Evolutionary conservation across 35 echinoderm and acorn worm genomes (phyloP), one percentile per base, ranked within the genome.

Genomic region (Patiria miniata): DNA sequence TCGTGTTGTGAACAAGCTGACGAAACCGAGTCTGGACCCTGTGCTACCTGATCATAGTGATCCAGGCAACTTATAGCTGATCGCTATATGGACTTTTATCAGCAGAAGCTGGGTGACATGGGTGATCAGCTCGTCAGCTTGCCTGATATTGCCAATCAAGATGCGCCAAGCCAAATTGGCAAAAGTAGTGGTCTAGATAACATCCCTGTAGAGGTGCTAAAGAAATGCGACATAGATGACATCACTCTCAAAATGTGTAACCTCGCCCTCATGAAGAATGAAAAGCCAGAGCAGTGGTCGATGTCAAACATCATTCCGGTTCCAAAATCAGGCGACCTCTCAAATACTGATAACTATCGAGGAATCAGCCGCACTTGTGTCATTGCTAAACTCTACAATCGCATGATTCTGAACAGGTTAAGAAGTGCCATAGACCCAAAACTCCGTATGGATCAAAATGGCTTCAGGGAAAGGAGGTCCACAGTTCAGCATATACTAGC

Each of bases 341-440:
- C 12, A 5, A 15, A 52, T 6, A 14, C 16, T 37, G 10, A 36
- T 8, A 51, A 83, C 80, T 83, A 83, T 28, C 1, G 80, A 0
- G 80, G 80, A 0, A 53, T 83, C 29, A 83, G 80, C 34, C 52
- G 53, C 40, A 83, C 5, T 53, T 51, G 37, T 2, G 26, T 83
- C 14, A 59, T 59, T 17, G 83, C 83, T 12, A 86, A 87, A 16
- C n/a, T 78, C 17, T 87, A 78, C 76, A 87, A 79, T 19, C 42
- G 36, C 2, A 78, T 87, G 1, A 68, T 87, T 8, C 14, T 78
- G 8, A 87, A 87, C 76, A 38, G 76, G 50, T 39, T 78, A 15
- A 1, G 85, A 51, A 39, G 61, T 17, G 80, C 7, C 5, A 42
- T 50, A 15, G 80, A 83, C 29, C 38, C 14, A 7, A 10, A 26